Base-by-base conservation (phyloP, 2,888 invertebrate species). In the Ferrisia virgata region DNA sequence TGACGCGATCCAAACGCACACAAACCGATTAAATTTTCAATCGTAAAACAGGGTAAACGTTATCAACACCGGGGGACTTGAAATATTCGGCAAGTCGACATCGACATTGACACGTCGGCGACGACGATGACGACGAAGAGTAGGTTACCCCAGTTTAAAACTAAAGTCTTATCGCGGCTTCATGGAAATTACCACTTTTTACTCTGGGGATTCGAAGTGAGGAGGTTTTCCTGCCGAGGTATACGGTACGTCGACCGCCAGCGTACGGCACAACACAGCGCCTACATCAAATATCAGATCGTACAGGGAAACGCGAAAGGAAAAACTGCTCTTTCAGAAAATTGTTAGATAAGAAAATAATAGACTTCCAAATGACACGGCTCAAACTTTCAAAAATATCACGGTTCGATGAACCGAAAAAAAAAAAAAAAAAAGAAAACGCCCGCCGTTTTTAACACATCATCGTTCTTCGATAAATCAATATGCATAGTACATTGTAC, bases 331-430 rank as follows among this genome's bases (percentile, higher is more conserved):
- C 80, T 80, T 80, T 80, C 80, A 80, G 80, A 80, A 80, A 80
- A 80, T 80, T 80, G 80, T 18, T 80, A 80, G 80, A 80, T 80
- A 80, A 80, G 80, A 80, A 80, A 80, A 80, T 80, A 80, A 80
- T 80, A 80, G 80, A 80, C 80, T 80, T 53, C 80, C 40, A 80
- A 80, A 80, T 80, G 80, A 80, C 80, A 80, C 53, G 80, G 53
- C 80, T 53, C 80, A 80, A 80, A 80, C 80, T 80, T 80, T 80
- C 31, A 47, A 53, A 80, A 79, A 80, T 47, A 43, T 43, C 53
- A 80, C 33, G 80, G 80, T 80, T 80, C 80, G 80, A 80, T 80
- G 80, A 80, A 80, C 80, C 80, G 53, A 80, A 80, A 80, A 33
- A 80, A 80, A 80, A 80, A 76, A 69, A 69, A 64, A 64, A 11